phyloP scores from a whole-genome alignment of 2,113 vertebrate species.

The Hippolais icterina region DNA sequence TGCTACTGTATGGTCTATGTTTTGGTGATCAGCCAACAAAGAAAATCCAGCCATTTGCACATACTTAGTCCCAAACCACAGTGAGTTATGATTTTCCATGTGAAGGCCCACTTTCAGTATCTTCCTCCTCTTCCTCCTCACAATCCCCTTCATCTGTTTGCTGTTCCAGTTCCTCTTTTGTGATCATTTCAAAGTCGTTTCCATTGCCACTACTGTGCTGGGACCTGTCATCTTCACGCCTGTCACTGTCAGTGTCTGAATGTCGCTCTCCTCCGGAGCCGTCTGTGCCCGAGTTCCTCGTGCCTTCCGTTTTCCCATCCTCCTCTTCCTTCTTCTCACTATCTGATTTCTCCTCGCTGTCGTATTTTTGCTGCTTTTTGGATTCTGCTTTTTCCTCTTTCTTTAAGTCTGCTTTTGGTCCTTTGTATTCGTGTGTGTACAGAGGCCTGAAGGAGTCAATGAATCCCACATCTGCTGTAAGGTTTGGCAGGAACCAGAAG shows the following conservation, averaged over 20 bases:
- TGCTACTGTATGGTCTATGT: conserved; percentile 70
- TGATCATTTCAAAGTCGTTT: conserved; percentile 99
- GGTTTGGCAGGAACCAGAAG: conserved; percentile 98
- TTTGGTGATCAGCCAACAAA: conserved; percentile 79
- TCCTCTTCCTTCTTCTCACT: conserved; percentile 92
- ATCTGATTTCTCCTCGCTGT: conserved; percentile 94
- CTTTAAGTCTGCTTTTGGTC: conserved; percentile 86
- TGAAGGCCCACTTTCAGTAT: conserved; percentile 74
- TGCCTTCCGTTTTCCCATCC: conserved; percentile 80
- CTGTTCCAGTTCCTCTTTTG: conserved; percentile 97
- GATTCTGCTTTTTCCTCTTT: conserved; percentile 85
- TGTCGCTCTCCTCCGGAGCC: conserved; percentile 81
- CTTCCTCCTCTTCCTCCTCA: conserved; percentile 80
- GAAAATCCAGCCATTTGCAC: conserved; percentile 81
- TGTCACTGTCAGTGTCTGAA: conserved; percentile 96
- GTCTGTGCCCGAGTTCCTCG: conserved; percentile 68
- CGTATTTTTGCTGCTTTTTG: conserved; percentile 85
- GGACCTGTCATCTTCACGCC: conserved; percentile 92
- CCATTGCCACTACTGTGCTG: conserved; percentile 97
- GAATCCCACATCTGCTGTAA: conserved; percentile 97
- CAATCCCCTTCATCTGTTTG: conserved; percentile 90
- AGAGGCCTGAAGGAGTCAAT: conserved; percentile 98
- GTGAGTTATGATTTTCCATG: conserved; percentile 85
- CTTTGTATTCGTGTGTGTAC: conserved; percentile 98
- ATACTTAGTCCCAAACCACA: conserved; percentile 73